A percentile compares a stretch with the other conserved stretches of the same genome.
phyloP scores from a whole-genome alignment of 2,888 invertebrate species.

The Cecidostiba fungosa region DNA sequence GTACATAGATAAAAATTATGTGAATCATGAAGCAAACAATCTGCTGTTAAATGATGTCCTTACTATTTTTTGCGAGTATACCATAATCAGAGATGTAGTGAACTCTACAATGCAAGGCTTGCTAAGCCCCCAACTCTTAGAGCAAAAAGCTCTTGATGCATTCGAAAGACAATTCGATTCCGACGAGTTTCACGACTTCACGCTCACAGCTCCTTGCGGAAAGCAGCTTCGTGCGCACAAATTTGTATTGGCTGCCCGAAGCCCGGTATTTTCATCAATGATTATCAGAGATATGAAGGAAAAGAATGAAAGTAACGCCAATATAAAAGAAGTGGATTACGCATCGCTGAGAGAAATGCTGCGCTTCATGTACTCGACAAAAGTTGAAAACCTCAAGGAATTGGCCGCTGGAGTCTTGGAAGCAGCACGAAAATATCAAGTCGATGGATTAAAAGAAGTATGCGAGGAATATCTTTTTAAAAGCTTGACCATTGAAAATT shows the following conservation, averaged over 20 bases:
- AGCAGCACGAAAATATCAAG: constrained; percentile 98
- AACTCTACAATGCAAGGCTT: not conserved
- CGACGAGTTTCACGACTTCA: constrained; percentile 98
- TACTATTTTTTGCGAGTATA: constrained; percentile 6
- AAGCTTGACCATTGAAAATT: constrained; percentile 96
- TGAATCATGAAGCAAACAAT: not conserved
- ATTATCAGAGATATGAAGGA: constrained; percentile 99
- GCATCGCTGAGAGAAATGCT: constrained; percentile 98
- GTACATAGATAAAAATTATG: not conserved
- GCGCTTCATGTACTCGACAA: constrained; percentile 98
- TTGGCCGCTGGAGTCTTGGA: constrained; percentile 99
- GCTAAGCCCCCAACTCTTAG: not conserved
- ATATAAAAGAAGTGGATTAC: constrained; percentile 98
- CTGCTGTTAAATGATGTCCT: not conserved
- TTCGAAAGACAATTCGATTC: constrained; percentile 88
- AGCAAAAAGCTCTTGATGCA: not conserved
- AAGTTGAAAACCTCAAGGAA: constrained; percentile 96
- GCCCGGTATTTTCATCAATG: constrained; percentile 99
- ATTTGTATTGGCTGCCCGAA: constrained; percentile 97
- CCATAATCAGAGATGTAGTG: not conserved
- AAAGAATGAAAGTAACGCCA: constrained; percentile 96
- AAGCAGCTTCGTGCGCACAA: constrained; percentile 97
- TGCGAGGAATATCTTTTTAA: constrained; percentile 98
- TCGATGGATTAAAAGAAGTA: constrained; percentile 99
- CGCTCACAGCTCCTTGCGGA: constrained; percentile 87